Evolutionary conservation across 2,797 vertebrate genomes (phyloP), one percentile per base, ranked within the genome.

Genomic region (Eulemur mongoz): DNA sequence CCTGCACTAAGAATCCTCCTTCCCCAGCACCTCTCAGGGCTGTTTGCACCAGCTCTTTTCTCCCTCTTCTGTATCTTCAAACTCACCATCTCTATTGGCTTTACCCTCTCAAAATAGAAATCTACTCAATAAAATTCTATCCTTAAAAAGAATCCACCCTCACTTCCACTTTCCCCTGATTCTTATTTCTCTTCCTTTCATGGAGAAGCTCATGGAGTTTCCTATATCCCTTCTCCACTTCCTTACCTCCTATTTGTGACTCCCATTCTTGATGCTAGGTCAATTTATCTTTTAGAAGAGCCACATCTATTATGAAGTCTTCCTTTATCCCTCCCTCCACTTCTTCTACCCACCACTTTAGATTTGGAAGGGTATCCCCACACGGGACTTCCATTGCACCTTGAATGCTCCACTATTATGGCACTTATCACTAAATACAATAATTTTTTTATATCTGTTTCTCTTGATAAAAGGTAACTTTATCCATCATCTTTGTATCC

Each of bases 11-110:
- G 18, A 32, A 48, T 22, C n/a, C 32, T 92, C 18, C n/a, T 4
- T 57, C 9, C 65, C 22, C 13, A 48, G n/a, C 0, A 67, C 1
- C 3, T 12, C 1, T 4, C 11, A 65, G 3, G 25, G 12, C 7
- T 73, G 3, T 27, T 23, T 35, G 14, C 0, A 72, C 4, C 23
- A 45, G 7, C 0, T 27, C 7, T 76, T 27, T 92, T 50, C 25
- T 69, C 7, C 54, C 27, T 69, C n/a, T 63, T 23, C 11, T 59
- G 0, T 32, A 17, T 72, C 61, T 50, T 91, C 70, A 72, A 91
- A 89, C 13, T 91, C 27, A 32, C 14, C 57, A 15, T 67, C 23
- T 83, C 25, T 45, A 54, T 22, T 32, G 12, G 13, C 54, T 80
- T 89, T 7, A 67, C 78, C 35, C 1, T 78, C 30, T 43, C 48